These are phyloP conservation scores for Eucriotettix oculatus DNA, from an alignment of 2,888 invertebrate species.

Conservation along the genomic window DNA sequence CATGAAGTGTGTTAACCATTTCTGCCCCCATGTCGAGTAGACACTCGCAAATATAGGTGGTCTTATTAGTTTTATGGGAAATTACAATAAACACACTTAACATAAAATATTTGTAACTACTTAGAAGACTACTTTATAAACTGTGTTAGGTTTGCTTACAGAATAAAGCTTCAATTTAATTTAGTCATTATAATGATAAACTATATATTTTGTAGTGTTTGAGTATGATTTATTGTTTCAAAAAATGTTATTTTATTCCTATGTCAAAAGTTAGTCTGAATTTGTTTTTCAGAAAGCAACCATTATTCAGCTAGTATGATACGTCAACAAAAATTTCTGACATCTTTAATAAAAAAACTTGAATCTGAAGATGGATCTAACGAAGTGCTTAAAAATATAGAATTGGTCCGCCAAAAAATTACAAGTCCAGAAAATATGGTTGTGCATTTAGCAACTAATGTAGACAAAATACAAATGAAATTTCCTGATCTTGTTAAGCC, in stretches of 20 bases:
- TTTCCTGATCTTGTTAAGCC: conserved; percentile 33
- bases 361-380: conserved; percentile 31
- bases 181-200: too few species aligned
- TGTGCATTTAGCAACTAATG: conserved; percentile 56
- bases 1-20: too few species aligned
- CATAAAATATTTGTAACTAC: too few species aligned
- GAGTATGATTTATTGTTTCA: neutral
- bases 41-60: too few species aligned
- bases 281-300: conserved; percentile 44
- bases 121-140: too few species aligned
- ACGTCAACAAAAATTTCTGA: conserved; percentile 60
- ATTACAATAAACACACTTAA: too few species aligned
- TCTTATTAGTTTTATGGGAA: too few species aligned
- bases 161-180: too few species aligned
- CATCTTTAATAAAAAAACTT: conserved; percentile 42
- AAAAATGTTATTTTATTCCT: neutral
- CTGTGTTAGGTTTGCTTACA: too few species aligned
- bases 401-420: conserved; percentile 38
- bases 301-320: conserved; percentile 51
- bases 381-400: conserved; percentile 26
- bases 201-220: neutral
- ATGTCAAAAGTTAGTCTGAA: neutral
- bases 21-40: too few species aligned
- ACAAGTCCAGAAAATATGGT: conserved; percentile 42
- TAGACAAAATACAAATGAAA: conserved; percentile 35